Base-by-base conservation (phyloP, 2,113 vertebrate genomes). In the Dendrocopos noguchii region DNA sequence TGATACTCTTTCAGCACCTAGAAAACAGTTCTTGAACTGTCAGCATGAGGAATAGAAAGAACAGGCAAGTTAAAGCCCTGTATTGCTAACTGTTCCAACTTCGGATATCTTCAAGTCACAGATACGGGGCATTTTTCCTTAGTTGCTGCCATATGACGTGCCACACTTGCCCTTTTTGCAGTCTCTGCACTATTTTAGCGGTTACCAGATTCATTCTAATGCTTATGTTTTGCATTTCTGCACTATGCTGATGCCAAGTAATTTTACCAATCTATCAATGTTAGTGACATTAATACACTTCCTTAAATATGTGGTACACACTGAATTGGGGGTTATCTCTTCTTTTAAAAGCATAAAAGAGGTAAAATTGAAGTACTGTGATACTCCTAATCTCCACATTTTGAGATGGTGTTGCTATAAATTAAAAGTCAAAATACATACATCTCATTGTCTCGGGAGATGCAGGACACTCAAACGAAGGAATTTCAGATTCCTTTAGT, bases 401-500 rank as follows among this genome's bases (percentile, higher is more conserved):
- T 15, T 19, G 27, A 36, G 11, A 50, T 25, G 53, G 25, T 16
- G 39, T 15, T 87, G 47, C n/a, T 57, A 10, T 42, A 74, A 84
- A 72, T 46, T 7, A 19, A 9, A 34, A 77, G 60, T 53, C 77
- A 66, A 71, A 92, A 95, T 52, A 97, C 99, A 98, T 97, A 99
- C 99, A 96, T 98, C 98, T 98, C 97, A 98, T 98, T 60, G 85
- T 97, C 94, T 99, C 98, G 33, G 96, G 72, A 44, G 97, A 97
- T 33, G 92, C 92, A 80, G 97, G 78, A 67, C 95, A 97, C 64
- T 80, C 96, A 82, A 92, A 24, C 34, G 88, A 90, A 31, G 83
- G 66, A 6, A 57, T 1, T 75, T 94, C 90, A 31, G 64, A 24
- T 53, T 86, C 68, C 17, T 57, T 52, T 21, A 90, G 70, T 29